Percentiles rank a stretch among this genome's conserved stretches.
Evolutionary conservation across 2,888 invertebrate genomes (phyloP).

Genomic region (Melanotus villosus): DNA sequence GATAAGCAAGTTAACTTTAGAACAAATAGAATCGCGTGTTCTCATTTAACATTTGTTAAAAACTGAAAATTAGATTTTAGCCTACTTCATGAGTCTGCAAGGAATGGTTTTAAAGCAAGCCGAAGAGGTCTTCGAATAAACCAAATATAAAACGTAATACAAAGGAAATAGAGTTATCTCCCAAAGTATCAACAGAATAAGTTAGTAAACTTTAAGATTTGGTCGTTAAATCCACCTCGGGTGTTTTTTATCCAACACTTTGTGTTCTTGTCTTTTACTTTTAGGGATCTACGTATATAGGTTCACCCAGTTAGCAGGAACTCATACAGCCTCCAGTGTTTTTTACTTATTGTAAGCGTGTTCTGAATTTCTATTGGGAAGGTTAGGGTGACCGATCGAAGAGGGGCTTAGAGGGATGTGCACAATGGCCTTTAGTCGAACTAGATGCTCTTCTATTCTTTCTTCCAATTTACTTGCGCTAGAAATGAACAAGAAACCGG

Average conservation of each 20-base stretch:
- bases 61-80: too few relatives aligned
- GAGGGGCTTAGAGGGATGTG: constrained; percentile 20
- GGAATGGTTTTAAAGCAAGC: too few relatives aligned
- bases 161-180: constrained; percentile 3
- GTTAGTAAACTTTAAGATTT: constrained; percentile 22
- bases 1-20: too few relatives aligned
- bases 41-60: too few relatives aligned
- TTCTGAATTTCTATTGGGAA: constrained; percentile 18
- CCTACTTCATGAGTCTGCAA: too few relatives aligned
- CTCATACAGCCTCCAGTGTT: constrained; percentile 22
- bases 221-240: constrained; percentile 3
- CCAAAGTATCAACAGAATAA: constrained; percentile 3
- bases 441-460: not conserved
- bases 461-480: constrained; percentile 7
- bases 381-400: constrained; percentile 23
- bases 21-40: too few relatives aligned
- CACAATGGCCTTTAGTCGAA: constrained; percentile 14
- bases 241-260: constrained; percentile 1
- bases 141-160: too few relatives aligned
- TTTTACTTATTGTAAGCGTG: constrained; percentile 30
- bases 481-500: not conserved
- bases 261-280: not conserved
- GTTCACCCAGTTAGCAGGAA: constrained; percentile 27
- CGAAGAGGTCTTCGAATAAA: too few relatives aligned
- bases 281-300: constrained; percentile 14